These are phyloP conservation scores for Anguilla anguilla DNA, from an alignment of 2,797 vertebrate species.

Conservation along the genomic window DNA sequence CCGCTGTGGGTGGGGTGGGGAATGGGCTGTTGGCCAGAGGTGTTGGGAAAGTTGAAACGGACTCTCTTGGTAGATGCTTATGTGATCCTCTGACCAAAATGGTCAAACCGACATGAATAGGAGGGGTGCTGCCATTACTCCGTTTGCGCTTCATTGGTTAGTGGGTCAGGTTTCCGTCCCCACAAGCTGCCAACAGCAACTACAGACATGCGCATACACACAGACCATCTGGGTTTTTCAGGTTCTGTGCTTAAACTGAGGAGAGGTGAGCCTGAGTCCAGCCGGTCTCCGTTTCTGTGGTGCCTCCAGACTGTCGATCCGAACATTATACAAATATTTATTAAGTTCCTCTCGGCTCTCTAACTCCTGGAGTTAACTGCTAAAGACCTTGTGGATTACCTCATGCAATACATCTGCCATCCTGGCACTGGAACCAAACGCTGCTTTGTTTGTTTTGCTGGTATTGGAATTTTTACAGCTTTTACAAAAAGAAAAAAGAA, in stretches of 20 bases:
- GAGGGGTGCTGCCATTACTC: neutral
- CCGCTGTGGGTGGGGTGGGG: neutral
- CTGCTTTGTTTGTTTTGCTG: neutral
- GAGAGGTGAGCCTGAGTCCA: neutral
- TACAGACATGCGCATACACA: too few species aligned
- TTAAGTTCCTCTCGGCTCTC: neutral
- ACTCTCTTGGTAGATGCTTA: neutral
- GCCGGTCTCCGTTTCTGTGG: neutral
- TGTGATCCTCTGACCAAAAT: neutral
- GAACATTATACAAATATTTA: neutral
- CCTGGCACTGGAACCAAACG: neutral
- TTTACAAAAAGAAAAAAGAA: neutral
- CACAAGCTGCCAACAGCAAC: neutral
- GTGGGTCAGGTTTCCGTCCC: neutral
- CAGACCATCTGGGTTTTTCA: neutral
- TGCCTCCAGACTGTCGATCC: neutral
- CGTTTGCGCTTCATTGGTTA: neutral
- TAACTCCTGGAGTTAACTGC: neutral
- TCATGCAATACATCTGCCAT: neutral
- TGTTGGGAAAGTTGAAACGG: neutral
- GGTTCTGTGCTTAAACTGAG: neutral
- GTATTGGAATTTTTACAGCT: neutral
- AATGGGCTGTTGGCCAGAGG: neutral
- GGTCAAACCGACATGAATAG: neutral
- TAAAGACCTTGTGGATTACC: neutral